Conservation (phyloP, 2,797 vertebrate genomes). For the Brachyalestes nurse region DNA sequence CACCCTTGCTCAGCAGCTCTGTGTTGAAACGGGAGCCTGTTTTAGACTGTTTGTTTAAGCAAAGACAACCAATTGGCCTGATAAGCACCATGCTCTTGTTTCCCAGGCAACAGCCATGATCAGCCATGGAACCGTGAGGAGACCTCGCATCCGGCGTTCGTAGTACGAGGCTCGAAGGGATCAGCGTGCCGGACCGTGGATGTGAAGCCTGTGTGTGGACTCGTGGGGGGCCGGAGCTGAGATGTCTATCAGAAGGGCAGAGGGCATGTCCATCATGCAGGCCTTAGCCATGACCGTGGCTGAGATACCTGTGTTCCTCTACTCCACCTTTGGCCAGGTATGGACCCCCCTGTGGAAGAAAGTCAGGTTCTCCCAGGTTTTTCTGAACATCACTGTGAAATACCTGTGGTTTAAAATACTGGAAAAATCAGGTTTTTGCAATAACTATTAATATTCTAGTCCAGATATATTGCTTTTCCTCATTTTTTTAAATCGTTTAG, state of each 20-base stretch:
- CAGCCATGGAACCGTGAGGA: not conserved
- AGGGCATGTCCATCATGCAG: conserved; percentile 93
- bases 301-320: conserved; percentile 97
- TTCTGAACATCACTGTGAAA: too few relatives aligned
- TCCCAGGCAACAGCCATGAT: conserved; percentile 35
- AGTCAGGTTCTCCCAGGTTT: too few relatives aligned
- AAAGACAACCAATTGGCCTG: not conserved
- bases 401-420: too few relatives aligned
- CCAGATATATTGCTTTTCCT: too few relatives aligned
- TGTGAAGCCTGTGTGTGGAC: conserved; percentile 28
- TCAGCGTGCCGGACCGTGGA: not conserved
- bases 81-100: conserved; percentile 5
- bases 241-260: conserved; percentile 88
- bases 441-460: too few relatives aligned
- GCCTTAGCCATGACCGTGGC: conserved; percentile 98
- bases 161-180: not conserved
- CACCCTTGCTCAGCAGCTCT: not conserved
- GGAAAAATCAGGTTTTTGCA: too few relatives aligned
- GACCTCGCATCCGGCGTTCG: not conserved
- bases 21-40: conserved; percentile 1
- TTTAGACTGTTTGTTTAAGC: conserved; percentile 16
- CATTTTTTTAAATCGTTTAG: too few relatives aligned
- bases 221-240: conserved; percentile 48
- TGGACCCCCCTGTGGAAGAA: too few relatives aligned
- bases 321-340: conserved; percentile 98